Conservation (phyloP, 1,140 invertebrate genomes). For the Danaus plexippus region DNA sequence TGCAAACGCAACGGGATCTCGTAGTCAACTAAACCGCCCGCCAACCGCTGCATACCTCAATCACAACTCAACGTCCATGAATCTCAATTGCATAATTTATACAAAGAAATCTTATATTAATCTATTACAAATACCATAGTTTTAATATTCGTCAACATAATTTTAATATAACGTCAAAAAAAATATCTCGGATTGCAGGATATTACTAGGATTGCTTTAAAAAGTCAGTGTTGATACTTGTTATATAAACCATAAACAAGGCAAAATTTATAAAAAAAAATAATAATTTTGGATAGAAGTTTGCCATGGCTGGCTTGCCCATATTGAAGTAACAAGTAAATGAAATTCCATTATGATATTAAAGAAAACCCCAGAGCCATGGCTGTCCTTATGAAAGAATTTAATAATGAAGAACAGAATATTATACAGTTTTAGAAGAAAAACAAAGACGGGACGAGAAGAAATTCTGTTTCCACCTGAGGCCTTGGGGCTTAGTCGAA, state of each 20-base stretch:
- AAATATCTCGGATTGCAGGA: no score
- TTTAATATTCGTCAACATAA: no score
- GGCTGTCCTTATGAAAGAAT: slow-evolving; percentile 54
- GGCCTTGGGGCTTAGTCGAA: slow-evolving; percentile 55
- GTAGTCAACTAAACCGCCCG: slow-evolving; percentile 25
- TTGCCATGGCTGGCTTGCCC: neutral
- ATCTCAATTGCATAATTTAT: neutral
- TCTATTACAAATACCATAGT: no score
- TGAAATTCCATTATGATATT: slow-evolving; percentile 59
- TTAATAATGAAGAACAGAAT: slow-evolving; percentile 62
- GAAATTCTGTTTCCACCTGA: slow-evolving; percentile 59
- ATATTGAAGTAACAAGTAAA: slow-evolving; percentile 39
- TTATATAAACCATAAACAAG: no score
- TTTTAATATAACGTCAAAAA: no score
- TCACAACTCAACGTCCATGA: slow-evolving; percentile 18
- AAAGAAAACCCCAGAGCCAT: slow-evolving; percentile 49
- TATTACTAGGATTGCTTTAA: no score
- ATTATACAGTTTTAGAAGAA: slow-evolving; percentile 55
- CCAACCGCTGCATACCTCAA: slow-evolving; percentile 23
- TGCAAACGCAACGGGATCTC: slow-evolving; percentile 22
- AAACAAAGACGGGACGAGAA: slow-evolving; percentile 57
- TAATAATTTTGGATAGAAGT: no score
- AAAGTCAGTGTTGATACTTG: no score
- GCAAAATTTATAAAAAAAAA: no score
- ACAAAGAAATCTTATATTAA: slow-evolving; percentile 2